Base-by-base conservation (phyloP, 1,140 invertebrate genomes). In the Anastatus disparis region DNA sequence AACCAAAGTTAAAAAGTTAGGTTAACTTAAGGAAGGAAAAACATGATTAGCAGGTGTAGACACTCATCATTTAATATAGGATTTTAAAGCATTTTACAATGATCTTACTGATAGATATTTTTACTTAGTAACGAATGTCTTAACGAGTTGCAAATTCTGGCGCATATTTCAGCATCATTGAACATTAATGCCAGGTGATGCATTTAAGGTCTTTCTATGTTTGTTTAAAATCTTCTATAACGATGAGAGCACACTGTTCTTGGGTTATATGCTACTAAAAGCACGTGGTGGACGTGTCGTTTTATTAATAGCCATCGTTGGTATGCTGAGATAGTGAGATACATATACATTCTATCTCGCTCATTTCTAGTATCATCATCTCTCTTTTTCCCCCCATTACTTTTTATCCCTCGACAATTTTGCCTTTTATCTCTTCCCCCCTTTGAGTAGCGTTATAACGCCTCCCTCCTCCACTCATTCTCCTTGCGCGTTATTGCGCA, bases 231-330 rank as follows among this genome's bases (percentile, higher is more conserved):
- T n/a, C n/a, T n/a, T n/a, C n/a, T n/a, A n/a, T n/a, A n/a, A n/a
- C n/a, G n/a, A n/a, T n/a, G 71, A 53, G 27, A 22, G 44, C 69
- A 74, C 76, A 77, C 77, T 79, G 78, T 79, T 79, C 75, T 76
- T 53, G 78, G 77, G 74, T 63, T 59, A 74, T 74, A 40, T 73
- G 59, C 0, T 26, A 8, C 27, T 20, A 15, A 3, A 13, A 38
- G 55, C 55, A 68, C 53, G 66, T 68, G 66, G 55, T n/a, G n/a
- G n/a, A n/a, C n/a, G n/a, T n/a, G n/a, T 40, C 27, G 22, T 35
- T 50, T 58, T 58, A 68, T 58, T 66, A 66, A 66, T 66, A 66
- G 64, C 26, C 3, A 6, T 20, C 48, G 48, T n/a, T n/a, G n/a
- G n/a, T n/a, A n/a, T n/a, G n/a, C n/a, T n/a, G n/a, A n/a, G n/a